Evolutionary conservation across 2,888 invertebrate species (phyloP).

Genomic region (Lasioglossum vierecki): DNA sequence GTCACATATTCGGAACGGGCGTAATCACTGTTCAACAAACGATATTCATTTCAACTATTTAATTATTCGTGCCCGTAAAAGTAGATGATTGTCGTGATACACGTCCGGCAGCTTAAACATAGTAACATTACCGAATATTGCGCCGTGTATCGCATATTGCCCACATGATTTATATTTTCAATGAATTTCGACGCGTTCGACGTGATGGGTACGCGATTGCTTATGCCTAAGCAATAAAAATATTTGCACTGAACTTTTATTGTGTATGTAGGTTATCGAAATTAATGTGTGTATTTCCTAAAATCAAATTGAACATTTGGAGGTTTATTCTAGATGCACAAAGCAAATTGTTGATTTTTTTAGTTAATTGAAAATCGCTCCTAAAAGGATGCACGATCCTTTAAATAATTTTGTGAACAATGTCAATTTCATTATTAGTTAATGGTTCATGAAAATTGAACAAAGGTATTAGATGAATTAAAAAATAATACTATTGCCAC

Average conservation of each 20-base stretch:
- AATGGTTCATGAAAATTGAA: too few relatives aligned
- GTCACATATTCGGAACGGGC: slow-evolving; percentile 23
- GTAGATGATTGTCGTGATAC: slow-evolving; percentile 2
- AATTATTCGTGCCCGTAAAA: slow-evolving; percentile 18
- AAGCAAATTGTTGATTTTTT: too few relatives aligned
- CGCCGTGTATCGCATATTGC: not conserved
- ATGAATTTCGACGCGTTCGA: not conserved
- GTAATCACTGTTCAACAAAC: slow-evolving; percentile 19
- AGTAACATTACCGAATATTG: not conserved
- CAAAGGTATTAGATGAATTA: too few relatives aligned
- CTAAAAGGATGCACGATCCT: too few relatives aligned
- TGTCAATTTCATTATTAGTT: too few relatives aligned
- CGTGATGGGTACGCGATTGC: not conserved
- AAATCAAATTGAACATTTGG: too few relatives aligned
- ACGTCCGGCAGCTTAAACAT: not conserved
- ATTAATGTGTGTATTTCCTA: too few relatives aligned
- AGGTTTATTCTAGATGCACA: too few relatives aligned
- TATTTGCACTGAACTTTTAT: not conserved
- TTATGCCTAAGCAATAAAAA: not conserved
- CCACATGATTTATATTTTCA: not conserved
- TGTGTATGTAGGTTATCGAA: too few relatives aligned
- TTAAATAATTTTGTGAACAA: too few relatives aligned
- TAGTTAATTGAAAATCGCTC: too few relatives aligned
- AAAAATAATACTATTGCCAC: too few relatives aligned
- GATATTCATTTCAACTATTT: slow-evolving; percentile 25